Evolutionary conservation across 2,113 vertebrate genomes (phyloP), one percentile per base, ranked within the genome.

Genomic region (Cyanoramphus novaezelandiae): DNA sequence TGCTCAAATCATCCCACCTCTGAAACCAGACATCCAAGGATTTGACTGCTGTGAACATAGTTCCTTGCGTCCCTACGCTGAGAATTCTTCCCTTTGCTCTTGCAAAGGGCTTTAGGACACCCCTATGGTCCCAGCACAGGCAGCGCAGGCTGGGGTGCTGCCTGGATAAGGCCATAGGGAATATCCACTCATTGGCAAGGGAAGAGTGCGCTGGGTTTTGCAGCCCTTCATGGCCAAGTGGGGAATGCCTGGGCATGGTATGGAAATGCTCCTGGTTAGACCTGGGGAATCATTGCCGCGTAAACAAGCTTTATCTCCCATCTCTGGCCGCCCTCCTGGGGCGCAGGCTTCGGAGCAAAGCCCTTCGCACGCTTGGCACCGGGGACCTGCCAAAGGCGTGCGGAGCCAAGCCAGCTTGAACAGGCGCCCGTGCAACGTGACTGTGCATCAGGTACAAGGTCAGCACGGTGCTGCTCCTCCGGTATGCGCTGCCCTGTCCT

Each of bases 1-100:
- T 59, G 57, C 57, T 59, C 57, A 35, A 63, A n/a, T 69, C 4
- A 81, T 37, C 18, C 72, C 46, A 28, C 20, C 59, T 77, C 60
- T 59, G 72, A 70, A 84, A 70, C 3, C 31, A 75, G 43, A 37
- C 1, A 0, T 59, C 25, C 50, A 24, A 23, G 67, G 83, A 21
- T 25, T 68, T 1, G 10, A 39, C 13, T 29, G 49, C 37, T 3
- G 4, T 0, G 9, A 84, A 13, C 11, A 0, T 16, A n/a, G 11
- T 24, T 59, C 14, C n/a, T 53, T 35, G 20, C 17, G 11, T 75
- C 55, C 37, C 1, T 43, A 1, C 0, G 1, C 4, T 1, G 5
- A 55, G 12, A 14, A 14, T 57, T 37, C 37, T 57, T 44, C n/a
- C 14, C 19, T 67, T 1, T 27, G 17, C 35, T 70, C 33, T 72